These are phyloP conservation scores for Dendrocincla tyrannina DNA, from an alignment of 2,797 vertebrate genomes.

Conservation along the genomic window DNA sequence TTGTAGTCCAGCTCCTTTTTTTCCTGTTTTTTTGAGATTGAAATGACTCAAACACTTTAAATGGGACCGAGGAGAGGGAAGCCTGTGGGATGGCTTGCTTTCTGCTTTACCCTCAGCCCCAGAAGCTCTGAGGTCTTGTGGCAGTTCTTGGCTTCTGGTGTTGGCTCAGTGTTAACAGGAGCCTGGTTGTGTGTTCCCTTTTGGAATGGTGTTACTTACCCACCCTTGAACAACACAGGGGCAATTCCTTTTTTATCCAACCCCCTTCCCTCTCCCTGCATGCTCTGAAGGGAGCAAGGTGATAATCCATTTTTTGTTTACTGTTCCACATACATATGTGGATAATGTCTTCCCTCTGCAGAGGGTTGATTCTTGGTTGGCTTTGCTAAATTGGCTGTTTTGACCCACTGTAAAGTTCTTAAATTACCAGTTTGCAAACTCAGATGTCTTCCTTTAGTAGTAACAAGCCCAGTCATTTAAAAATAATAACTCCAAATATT, in stretches of 20 bases:
- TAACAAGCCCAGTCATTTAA: neutral
- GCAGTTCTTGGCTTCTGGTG: neutral
- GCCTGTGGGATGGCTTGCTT: neutral
- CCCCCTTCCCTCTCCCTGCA: neutral
- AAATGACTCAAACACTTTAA: neutral
- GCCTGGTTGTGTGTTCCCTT: neutral
- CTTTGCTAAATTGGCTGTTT: neutral
- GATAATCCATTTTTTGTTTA: neutral
- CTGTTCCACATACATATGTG: fast-evolving
- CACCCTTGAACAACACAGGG: neutral
- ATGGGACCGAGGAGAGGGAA: neutral
- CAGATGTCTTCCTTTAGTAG: neutral
- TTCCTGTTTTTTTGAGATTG: neutral
- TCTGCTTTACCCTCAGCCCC: neutral
- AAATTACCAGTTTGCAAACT: neutral
- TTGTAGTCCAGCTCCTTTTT: slow-evolving; percentile 19
- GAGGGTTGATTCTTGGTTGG: neutral
- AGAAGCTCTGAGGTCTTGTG: neutral
- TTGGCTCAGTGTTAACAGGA: neutral
- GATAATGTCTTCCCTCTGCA: neutral
- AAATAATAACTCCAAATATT: neutral
- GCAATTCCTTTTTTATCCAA: neutral
- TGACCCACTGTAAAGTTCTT: neutral
- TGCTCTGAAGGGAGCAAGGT: neutral
- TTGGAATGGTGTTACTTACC: neutral